Percentiles rank a stretch among this genome's conserved stretches.
Evolutionary conservation across 2,888 invertebrate genomes (phyloP).

Genomic region (Adelphocoris suturalis): DNA sequence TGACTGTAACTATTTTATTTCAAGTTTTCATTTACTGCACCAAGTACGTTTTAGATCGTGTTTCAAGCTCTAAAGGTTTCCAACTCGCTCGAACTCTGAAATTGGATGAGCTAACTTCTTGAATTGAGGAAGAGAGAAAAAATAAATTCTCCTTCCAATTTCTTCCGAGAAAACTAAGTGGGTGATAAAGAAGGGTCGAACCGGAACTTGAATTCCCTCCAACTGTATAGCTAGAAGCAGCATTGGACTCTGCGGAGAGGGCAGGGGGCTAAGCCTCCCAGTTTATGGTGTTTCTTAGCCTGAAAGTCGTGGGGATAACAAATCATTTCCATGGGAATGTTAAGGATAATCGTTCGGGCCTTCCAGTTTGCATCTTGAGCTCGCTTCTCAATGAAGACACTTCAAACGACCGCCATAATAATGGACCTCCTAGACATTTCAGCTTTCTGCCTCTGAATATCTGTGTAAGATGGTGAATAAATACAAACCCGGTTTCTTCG

Average conservation of each 20-base stretch:
- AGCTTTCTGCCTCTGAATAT: too few relatives aligned
- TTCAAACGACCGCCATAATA: too few relatives aligned
- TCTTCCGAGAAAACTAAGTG: constrained; percentile 1
- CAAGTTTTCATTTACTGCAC: too few relatives aligned
- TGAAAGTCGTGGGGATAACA: not conserved
- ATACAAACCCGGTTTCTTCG: too few relatives aligned
- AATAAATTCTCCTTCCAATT: not conserved
- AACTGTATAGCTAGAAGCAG: not conserved
- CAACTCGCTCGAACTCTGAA: not conserved
- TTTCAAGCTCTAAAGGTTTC: too few relatives aligned
- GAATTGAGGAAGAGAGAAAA: not conserved
- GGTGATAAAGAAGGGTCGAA: not conserved
- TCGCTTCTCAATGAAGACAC: too few relatives aligned
- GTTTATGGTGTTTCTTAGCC: not conserved
- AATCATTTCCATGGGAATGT: not conserved
- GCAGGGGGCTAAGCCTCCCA: not conserved
- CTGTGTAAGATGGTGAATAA: too few relatives aligned
- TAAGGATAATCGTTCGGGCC: too few relatives aligned
- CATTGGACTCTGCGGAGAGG: not conserved
- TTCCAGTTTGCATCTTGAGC: too few relatives aligned
- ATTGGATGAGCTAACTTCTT: not conserved
- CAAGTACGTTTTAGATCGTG: too few relatives aligned
- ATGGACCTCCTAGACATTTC: too few relatives aligned
- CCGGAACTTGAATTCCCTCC: not conserved
- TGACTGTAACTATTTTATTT: too few relatives aligned